Percentiles rank a stretch among this genome's conserved stretches.
Evolutionary conservation across 2,888 invertebrate genomes (phyloP).

Genomic region (Fragum sueziense): DNA sequence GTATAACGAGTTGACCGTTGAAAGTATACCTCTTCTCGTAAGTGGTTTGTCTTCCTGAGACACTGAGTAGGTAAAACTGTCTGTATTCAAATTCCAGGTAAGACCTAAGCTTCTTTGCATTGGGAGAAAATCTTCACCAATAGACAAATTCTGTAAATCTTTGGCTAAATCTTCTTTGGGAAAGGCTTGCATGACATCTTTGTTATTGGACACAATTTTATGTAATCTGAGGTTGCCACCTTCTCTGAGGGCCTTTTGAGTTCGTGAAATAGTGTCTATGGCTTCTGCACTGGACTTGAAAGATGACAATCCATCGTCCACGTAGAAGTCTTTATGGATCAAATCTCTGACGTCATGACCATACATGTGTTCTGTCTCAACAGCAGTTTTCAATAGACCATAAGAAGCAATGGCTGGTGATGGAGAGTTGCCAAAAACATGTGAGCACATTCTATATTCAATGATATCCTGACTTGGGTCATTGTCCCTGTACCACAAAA

Average conservation of each 20-base stretch:
- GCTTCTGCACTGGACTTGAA: conserved; percentile 20
- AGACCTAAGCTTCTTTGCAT: conserved; percentile 44
- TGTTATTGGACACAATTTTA: conserved; percentile 10
- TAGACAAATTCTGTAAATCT: conserved; percentile 49
- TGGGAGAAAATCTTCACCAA: conserved; percentile 40
- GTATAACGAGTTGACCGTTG: conserved; percentile 57
- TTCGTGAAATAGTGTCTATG: conserved; percentile 47
- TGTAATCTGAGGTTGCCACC: conserved; percentile 18
- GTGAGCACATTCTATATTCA: conserved; percentile 56
- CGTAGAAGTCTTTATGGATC: conserved; percentile 58
- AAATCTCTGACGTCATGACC: conserved; percentile 31
- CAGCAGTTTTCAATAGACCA: conserved; percentile 7
- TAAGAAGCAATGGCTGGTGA: conserved; percentile 56
- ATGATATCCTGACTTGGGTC: conserved; percentile 20
- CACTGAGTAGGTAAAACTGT: no score
- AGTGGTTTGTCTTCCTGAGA: no score
- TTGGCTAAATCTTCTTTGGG: conserved; percentile 49
- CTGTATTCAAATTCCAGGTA: conserved; percentile 53
- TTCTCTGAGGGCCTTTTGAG: conserved; percentile 38
- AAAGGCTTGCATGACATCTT: conserved; percentile 1
- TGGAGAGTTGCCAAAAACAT: conserved; percentile 53
- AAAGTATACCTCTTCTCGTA: no score
- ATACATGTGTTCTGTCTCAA: neutral
- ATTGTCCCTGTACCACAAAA: conserved; percentile 57
- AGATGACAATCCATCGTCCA: conserved; percentile 62